Percentiles rank a stretch among this genome's conserved stretches.
Evolutionary conservation across 2,797 vertebrate genomes (phyloP).

Genomic region (Mionectes olivaceus): DNA sequence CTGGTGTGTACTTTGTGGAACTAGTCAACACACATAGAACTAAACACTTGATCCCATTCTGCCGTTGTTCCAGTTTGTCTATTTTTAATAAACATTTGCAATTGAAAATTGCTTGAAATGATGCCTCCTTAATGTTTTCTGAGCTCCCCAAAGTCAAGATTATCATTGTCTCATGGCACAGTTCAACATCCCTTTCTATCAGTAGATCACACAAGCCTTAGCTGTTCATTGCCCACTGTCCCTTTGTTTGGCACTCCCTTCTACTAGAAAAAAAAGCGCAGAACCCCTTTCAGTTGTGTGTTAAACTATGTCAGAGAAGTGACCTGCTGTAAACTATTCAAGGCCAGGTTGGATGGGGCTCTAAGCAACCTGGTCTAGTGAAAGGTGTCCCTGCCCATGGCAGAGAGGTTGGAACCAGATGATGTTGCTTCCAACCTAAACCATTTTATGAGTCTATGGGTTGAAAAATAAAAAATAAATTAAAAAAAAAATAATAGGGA

Average conservation of each 20-base stretch:
- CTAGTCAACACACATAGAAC: background rate
- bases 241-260: background rate
- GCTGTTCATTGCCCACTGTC: background rate
- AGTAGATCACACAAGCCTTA: background rate
- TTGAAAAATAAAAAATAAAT: background rate
- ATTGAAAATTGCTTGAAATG: background rate
- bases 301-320: background rate
- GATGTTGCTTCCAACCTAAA: background rate
- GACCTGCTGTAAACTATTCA: background rate
- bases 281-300: background rate
- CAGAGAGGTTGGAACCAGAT: too few species aligned
- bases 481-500: accelerated
- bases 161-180: background rate
- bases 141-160: background rate
- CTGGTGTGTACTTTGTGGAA: background rate
- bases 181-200: background rate
- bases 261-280: background rate
- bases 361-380: too few species aligned
- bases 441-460: background rate
- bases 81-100: background rate
- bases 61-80: background rate
- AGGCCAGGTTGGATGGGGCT: background rate
- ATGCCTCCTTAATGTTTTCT: background rate
- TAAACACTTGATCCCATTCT: background rate
- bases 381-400: background rate